Evolutionary conservation across 2,113 vertebrate species (phyloP).

Genomic region (Setophaga coronata): DNA sequence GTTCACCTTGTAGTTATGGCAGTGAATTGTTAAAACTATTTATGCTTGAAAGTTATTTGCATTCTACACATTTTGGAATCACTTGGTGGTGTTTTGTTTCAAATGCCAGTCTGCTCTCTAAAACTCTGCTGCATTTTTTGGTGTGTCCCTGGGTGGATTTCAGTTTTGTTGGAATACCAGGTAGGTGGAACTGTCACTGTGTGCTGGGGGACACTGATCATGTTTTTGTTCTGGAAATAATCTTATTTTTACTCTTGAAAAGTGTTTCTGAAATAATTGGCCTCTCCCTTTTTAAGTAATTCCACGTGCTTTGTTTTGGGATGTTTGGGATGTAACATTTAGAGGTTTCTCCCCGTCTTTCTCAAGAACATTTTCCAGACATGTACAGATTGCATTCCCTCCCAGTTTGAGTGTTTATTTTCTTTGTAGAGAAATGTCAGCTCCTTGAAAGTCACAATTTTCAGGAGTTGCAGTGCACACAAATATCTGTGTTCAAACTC

Average conservation of each 20-base stretch:
- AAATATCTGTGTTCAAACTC: neutral
- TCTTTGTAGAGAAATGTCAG: neutral
- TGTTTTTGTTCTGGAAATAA: neutral
- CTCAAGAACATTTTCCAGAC: neutral
- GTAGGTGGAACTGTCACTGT: accelerated
- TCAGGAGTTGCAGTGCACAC: neutral
- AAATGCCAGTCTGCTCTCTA: neutral
- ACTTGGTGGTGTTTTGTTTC: neutral
- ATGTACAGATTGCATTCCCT: neutral
- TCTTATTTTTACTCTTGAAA: neutral
- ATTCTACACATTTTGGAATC: neutral
- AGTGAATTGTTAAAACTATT: neutral
- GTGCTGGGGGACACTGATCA: neutral
- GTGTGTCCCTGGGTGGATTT: neutral
- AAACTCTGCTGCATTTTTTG: neutral
- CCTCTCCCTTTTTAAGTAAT: neutral
- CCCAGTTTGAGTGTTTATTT: neutral
- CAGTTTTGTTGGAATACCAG: neutral
- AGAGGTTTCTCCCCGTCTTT: neutral
- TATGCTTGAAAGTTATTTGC: neutral
- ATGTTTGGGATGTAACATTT: neutral
- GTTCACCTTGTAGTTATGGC: neutral
- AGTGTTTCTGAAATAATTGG: neutral
- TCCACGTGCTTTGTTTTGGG: neutral
- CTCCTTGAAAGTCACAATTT: neutral